Conservation (phyloP, 2,113 vertebrate genomes). For the Glaucomys volans region DNA sequence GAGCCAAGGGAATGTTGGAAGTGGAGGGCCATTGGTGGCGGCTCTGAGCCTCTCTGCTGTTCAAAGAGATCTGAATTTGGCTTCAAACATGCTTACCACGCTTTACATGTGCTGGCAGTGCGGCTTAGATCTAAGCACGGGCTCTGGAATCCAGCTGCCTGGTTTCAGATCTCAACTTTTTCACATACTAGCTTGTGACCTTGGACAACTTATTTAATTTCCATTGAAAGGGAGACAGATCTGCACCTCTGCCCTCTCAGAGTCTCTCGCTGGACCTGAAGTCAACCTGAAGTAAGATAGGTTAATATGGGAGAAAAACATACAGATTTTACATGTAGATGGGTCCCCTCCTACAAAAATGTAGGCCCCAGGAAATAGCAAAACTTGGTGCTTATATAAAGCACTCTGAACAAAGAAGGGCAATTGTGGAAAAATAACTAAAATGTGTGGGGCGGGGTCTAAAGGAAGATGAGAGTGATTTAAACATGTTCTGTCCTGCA, state of each 20-base stretch:
- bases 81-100: not conserved
- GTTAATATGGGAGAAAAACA: not conserved
- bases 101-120: not conserved
- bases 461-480: not conserved
- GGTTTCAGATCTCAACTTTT: not conserved
- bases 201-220: constrained; percentile 1
- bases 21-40: not conserved
- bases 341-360: not conserved
- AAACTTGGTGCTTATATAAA: not conserved
- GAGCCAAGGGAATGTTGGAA: not conserved
- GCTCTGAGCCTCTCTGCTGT: not conserved
- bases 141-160: not conserved
- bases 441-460: not conserved
- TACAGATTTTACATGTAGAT: not conserved
- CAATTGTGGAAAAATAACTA: not conserved
- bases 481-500: not conserved
- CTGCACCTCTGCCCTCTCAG: not conserved
- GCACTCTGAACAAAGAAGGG: not conserved
- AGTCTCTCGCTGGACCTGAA: not conserved
- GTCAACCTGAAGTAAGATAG: not conserved
- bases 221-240: not conserved
- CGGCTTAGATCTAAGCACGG: not conserved
- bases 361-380: not conserved
- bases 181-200: not conserved
- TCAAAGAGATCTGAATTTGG: not conserved